Percentiles rank a stretch among this genome's conserved stretches.
Evolutionary conservation across 2,113 vertebrate genomes (phyloP).

Genomic region (Blennius ocellaris): DNA sequence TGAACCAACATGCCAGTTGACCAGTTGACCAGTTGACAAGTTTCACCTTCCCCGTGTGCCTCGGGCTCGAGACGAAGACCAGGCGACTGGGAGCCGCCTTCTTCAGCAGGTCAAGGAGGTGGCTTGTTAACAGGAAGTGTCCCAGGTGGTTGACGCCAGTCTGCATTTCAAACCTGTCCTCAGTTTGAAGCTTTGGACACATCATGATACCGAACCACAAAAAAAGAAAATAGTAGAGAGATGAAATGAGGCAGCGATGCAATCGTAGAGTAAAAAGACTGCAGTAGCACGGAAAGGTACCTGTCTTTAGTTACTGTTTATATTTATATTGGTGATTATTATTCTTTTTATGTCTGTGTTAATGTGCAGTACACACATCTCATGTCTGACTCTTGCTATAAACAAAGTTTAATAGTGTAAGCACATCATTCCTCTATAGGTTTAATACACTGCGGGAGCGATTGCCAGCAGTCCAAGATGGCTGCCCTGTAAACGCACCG

Average conservation of each 20-base stretch:
- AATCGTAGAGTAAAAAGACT: no score
- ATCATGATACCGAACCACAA: conserved; percentile 76
- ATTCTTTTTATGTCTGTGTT: no score
- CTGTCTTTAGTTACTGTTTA: no score
- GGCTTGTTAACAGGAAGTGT: conserved; percentile 83
- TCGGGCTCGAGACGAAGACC: conserved; percentile 80
- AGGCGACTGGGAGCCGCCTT: conserved; percentile 80
- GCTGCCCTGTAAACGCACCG: no score
- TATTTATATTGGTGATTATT: no score
- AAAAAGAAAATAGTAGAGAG: background rate
- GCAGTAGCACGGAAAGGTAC: background rate
- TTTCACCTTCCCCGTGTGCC: conserved; percentile 74
- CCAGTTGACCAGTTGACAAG: background rate
- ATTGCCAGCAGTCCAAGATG: no score
- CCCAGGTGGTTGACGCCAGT: conserved; percentile 84
- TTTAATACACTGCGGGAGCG: no score
- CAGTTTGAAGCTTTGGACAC: conserved; percentile 82
- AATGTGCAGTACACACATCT: no score
- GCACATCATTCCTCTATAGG: no score
- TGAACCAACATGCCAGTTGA: background rate
- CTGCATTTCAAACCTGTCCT: conserved; percentile 86
- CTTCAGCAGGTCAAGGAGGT: conserved; percentile 79
- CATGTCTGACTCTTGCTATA: no score
- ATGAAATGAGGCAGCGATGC: no score
- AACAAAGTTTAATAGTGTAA: no score